Base-by-base conservation (phyloP, 2,113 vertebrate species). In the Cochlearius cochlearius region DNA sequence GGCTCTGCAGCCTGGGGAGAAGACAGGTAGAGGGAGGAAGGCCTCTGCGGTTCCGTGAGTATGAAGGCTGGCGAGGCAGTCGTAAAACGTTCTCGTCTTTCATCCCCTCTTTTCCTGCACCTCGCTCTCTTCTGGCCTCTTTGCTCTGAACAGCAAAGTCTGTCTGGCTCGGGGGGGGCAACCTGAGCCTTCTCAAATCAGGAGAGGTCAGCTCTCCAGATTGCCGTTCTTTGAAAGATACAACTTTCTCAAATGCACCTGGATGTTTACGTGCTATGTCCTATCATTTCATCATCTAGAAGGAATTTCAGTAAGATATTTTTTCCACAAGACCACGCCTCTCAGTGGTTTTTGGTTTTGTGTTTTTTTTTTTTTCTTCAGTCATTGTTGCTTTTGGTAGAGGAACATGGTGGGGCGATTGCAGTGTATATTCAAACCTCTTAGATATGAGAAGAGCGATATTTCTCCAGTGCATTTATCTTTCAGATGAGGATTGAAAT, bases 401-500 rank as follows among this genome's bases (percentile, higher is more conserved):
- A 68, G 17, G 71, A 85, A 21, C 62, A 15, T 0, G 3, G 68
- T 67, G 15, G 47, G 64, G 21, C 34, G 58, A 81, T 85, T 92
- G 66, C 47, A 72, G 19, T 58, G 17, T 60, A 5, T 64, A 49
- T 62, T 87, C 45, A 88, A 12, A 92, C 47, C 25, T 87, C 53
- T 72, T 66, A 20, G 60, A 94, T 75, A 73, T 75, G 10, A 68
- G 72, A 87, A 59, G 36, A 76, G 34, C 0, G 0, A 4, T 79
- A 59, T 71, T 94, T 88, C 53, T 91, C 32, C 10, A 59, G 18
- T 69, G 55, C 17, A 23, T 94, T 88, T 88, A 3, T 84, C 59
- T 95, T 91, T 95, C 50, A 77, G 55, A 52, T 76, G 55, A 36
- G 26, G 85, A 67, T 91, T 92, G 27, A 89, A 86, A 88, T 94